Evolutionary conservation across 2,888 invertebrate species (phyloP), one percentile per base, ranked within the genome.

Genomic region (Scrobipalpa costella): DNA sequence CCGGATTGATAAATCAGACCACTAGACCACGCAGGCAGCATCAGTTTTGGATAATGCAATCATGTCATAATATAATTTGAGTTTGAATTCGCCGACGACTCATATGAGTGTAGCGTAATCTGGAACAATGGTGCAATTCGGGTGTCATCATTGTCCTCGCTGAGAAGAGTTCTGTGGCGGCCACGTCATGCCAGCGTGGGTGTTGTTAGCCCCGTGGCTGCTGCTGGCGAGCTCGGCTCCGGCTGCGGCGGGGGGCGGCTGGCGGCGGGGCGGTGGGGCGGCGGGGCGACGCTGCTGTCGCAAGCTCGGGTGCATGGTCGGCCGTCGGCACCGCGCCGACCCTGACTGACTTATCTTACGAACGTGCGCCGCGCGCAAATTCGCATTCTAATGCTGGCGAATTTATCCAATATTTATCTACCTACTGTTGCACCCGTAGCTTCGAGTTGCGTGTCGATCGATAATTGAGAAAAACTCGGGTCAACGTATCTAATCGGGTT

Each of bases 261-360:
- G 62, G 64, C 49, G 63, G 61, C 17, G 66, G 65, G 64, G 52
- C 63, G 68, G 63, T 69, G 70, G 69, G 57, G 63, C 47, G 72
- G 72, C 70, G 68, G 68, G 63, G 71, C 64, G 67, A 74, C 75
- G 76, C 72, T 74, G 81, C 83, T 87, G 84, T 85, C 86, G 82
- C 85, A 85, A 83, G 73, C 75, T 75, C 87, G 89, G 88, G 90
- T 89, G 89, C 90, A 90, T 77, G 91, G 91, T 88, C 90, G 90
- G 89, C 83, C 90, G 83, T 89, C 90, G 90, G 90, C 90, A 88
- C 90, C 87, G 86, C 83, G 77, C 74, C 90, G 90, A 90, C 91
- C 90, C 90, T 91, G 91, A 91, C 91, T 90, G 87, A 91, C 90
- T 90, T 91, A 90, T 88, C 89, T 89, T 83, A 82, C 86, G 81